These are phyloP conservation scores for Sceloporus undulatus DNA, from an alignment of 2,113 vertebrate species.

Conservation along the genomic window DNA sequence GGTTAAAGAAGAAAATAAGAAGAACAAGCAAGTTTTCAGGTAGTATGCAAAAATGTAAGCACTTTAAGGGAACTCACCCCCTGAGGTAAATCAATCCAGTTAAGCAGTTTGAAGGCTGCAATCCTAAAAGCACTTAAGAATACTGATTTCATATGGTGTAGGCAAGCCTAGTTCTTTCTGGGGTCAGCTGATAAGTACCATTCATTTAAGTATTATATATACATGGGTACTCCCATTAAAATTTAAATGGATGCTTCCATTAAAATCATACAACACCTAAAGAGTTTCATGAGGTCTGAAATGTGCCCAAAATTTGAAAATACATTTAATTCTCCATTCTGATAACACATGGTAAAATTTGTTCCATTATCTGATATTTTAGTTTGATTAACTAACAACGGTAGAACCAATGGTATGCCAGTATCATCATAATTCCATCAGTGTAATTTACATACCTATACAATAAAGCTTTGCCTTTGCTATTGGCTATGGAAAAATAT, in stretches of 20 bases:
- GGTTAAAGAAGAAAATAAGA: not conserved
- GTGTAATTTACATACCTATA: slow-evolving; percentile 83
- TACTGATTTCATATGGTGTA: not conserved
- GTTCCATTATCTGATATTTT: not conserved
- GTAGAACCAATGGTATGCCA: not conserved
- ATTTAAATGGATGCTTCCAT: not conserved
- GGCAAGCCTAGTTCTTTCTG: not conserved
- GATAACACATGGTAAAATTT: not conserved
- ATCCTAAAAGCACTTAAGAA: not conserved
- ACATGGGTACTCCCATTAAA: not conserved
- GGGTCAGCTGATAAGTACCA: not conserved
- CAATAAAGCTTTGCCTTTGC: slow-evolving; percentile 90
- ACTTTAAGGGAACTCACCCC: not conserved
- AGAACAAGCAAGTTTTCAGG: not conserved
- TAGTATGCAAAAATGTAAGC: not conserved
- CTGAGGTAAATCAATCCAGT: not conserved
- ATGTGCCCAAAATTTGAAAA: not conserved
- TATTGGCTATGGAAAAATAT: slow-evolving; percentile 93
- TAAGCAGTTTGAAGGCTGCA: not conserved
- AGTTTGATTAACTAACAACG: not conserved
- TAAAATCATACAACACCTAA: not conserved
- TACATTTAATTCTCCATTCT: not conserved
- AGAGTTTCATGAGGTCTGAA: not conserved
- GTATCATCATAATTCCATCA: not conserved
- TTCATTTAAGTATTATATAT: not conserved